phyloP scores from a whole-genome alignment of 2,797 vertebrate species.

The Squalus acanthias region DNA sequence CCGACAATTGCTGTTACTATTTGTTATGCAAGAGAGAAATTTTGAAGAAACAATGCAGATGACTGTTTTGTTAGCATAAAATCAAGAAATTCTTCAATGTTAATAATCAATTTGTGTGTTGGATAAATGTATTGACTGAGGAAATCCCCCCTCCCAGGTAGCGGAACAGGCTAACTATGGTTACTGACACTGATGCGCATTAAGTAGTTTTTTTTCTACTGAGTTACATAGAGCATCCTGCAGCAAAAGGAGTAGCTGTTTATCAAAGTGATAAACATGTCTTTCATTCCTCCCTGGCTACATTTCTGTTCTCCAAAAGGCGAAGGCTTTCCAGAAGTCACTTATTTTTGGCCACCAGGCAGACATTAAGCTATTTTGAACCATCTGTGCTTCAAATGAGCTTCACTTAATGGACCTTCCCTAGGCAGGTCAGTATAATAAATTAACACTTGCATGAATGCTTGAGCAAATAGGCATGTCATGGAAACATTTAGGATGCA shows the following conservation, averaged over 20 bases:
- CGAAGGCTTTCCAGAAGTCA: slow-evolving; percentile 59
- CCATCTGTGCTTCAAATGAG: slow-evolving; percentile 67
- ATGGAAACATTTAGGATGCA: slow-evolving; percentile 34
- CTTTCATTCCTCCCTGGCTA: slow-evolving; percentile 58
- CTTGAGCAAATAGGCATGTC: slow-evolving; percentile 41
- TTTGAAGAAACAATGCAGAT: not conserved
- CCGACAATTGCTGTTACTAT: not conserved
- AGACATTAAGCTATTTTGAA: slow-evolving; percentile 60
- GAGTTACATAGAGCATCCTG: slow-evolving; percentile 53
- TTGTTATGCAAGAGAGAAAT: not conserved
- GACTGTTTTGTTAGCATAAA: not conserved
- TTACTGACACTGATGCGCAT: slow-evolving; percentile 62
- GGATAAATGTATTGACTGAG: slow-evolving; percentile 56
- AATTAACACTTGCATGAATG: slow-evolving; percentile 48
- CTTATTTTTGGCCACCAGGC: slow-evolving; percentile 62
- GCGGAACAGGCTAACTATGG: slow-evolving; percentile 51
- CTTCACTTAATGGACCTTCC: slow-evolving; percentile 57
- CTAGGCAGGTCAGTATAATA: slow-evolving; percentile 52
- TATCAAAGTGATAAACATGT: slow-evolving; percentile 69
- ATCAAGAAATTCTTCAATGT: slow-evolving; percentile 17
- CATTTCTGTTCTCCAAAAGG: slow-evolving; percentile 56
- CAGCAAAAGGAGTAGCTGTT: slow-evolving; percentile 55
- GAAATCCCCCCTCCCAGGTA: slow-evolving; percentile 50
- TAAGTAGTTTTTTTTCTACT: slow-evolving; percentile 62
- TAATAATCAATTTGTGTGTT: slow-evolving; percentile 42